Evolutionary conservation across 2,888 invertebrate genomes (phyloP).

Genomic region (Andrena praecox): DNA sequence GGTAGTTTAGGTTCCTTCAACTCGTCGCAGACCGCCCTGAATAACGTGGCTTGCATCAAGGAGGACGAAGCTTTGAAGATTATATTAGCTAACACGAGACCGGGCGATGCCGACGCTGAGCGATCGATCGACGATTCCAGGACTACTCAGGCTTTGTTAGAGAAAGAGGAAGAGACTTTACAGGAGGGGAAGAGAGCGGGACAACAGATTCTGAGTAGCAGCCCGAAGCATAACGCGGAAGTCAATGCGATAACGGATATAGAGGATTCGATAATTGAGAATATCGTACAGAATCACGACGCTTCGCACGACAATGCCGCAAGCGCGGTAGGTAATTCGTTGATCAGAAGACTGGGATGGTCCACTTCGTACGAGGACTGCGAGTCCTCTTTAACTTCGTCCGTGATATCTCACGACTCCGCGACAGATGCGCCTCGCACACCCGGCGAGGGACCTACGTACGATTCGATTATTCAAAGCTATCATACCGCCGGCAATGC

Average conservation of each 20-base stretch:
- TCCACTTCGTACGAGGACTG: slow-evolving; percentile 87
- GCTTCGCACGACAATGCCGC: slow-evolving; percentile 60
- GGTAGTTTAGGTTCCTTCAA: slow-evolving; percentile 82
- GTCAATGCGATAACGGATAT: slow-evolving; percentile 52
- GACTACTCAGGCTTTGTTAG: slow-evolving; percentile 7
- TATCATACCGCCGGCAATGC: slow-evolving; percentile 86
- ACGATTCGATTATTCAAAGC: slow-evolving; percentile 87
- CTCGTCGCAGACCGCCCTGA: slow-evolving; percentile 79
- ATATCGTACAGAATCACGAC: slow-evolving; percentile 44
- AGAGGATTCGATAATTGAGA: slow-evolving; percentile 43
- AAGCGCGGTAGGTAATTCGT: slow-evolving; percentile 87
- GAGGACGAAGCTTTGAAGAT: slow-evolving; percentile 91
- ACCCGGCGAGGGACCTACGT: slow-evolving; percentile 86
- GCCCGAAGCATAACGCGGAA: slow-evolving; percentile 48
- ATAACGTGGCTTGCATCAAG: slow-evolving; percentile 84
- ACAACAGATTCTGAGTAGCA: slow-evolving; percentile 22
- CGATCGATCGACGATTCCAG: slow-evolving; percentile 1
- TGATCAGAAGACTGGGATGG: slow-evolving; percentile 89
- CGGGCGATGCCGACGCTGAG: slow-evolving; percentile 5
- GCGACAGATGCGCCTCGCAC: slow-evolving; percentile 83
- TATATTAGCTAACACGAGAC: slow-evolving; percentile 85
- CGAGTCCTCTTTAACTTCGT: slow-evolving; percentile 86
- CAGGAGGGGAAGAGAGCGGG: slow-evolving; percentile 18
- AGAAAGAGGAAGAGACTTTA: slow-evolving; percentile 14
- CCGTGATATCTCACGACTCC: slow-evolving; percentile 86